Evolutionary conservation across 2,888 invertebrate species (phyloP), one percentile per base, ranked within the genome.

Genomic region (Oxyteleia sp.): DNA sequence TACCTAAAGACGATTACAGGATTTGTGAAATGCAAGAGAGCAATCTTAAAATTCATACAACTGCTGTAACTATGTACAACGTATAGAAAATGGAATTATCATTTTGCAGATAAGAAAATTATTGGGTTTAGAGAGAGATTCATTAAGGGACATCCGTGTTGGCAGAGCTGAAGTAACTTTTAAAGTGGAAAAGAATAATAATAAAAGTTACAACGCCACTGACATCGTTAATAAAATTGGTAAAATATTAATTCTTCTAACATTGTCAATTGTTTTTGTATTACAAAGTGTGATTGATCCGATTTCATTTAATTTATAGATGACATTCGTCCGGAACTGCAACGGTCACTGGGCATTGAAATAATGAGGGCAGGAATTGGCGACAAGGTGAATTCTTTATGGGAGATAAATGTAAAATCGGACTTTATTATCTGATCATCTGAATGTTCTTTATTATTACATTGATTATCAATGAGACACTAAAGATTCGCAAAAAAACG

Each of bases 151-250:
- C 89, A 95, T 95, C 87, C 94, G 97, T 83, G 96, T 97, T 81
- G 96, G 96, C 87, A 94, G 95, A 13, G 96, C 96, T 84, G 96
- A 97, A 93, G 96, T 98, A 0, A 96, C 96, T 0, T 97, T 97
- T 91, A 96, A 95, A 94, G 96, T 97, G 1, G 94, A 94, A 74
- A 95, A 95, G 61, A 96, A 96, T 87, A 87, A 86, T 78, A 87
- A 85, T 76, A 95, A 95, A 88, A 95, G 95, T 15, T 94, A 96
- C 85, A 96, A 96, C 88, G 96, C 96, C 0, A 94, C 95, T 3
- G 95, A 96, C 86, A 95, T 97, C 8, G 96, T 96, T 1, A 94
- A 93, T 66, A 94, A 94, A 89, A 95, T 97, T 84, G 95, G 96
- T 96, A 94, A 94, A 68, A 11, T 32, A 32, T 15, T 23, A 35